Conservation (phyloP, 1,140 invertebrate genomes). For the Drosophila chauvacae region DNA sequence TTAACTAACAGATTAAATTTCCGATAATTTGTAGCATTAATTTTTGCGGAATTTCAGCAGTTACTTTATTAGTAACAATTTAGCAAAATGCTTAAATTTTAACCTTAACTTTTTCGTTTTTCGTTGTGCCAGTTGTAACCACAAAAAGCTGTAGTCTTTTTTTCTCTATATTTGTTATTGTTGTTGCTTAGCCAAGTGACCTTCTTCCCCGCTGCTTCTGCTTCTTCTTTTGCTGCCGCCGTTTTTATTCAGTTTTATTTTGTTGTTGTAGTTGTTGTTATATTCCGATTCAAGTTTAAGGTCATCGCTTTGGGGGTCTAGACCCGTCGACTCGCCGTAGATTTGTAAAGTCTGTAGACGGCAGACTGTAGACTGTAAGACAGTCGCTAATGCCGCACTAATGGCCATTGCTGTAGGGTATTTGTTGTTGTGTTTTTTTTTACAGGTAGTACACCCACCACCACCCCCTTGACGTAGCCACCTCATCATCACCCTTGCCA, state of each 20-base stretch:
- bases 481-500: constrained; percentile 17
- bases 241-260: constrained; percentile 25
- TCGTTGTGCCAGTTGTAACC: constrained; percentile 46
- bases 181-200: constrained; percentile 30
- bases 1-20: not conserved
- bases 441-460: constrained; percentile 32
- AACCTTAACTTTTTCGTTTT: constrained; percentile 57
- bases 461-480: not conserved
- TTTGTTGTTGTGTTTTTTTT: constrained; percentile 21
- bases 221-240: constrained; percentile 20
- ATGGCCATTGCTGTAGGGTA: constrained; percentile 51
- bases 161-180: constrained; percentile 1
- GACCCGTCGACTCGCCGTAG: constrained; percentile 19
- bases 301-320: constrained; percentile 51
- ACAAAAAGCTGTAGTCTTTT: constrained; percentile 29
- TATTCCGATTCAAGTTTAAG: constrained; percentile 76
- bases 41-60: not conserved
- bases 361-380: constrained; percentile 33
- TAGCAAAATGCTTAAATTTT: constrained; percentile 53
- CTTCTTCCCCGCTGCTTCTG: constrained; percentile 37
- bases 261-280: constrained; percentile 8
- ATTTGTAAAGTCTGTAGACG: constrained; percentile 22
- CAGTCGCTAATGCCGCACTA: constrained; percentile 70
- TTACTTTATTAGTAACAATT: constrained; percentile 23
- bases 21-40: not conserved